Base-by-base conservation (phyloP, 2,888 invertebrate genomes). In the Megamerina dolium region DNA sequence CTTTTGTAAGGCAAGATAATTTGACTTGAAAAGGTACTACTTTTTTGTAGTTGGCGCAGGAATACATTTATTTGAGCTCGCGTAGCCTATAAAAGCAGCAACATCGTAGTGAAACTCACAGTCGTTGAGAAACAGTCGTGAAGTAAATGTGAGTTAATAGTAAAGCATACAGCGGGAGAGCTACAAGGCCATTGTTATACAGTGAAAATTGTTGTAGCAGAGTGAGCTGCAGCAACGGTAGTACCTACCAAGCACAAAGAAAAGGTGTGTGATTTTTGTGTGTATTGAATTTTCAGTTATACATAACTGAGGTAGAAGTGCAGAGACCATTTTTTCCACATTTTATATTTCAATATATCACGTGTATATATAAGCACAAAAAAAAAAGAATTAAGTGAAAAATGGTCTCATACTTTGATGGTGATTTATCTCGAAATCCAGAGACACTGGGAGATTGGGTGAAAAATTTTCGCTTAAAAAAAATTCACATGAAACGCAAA, bases 391-490 rank as follows among this genome's bases (percentile, higher is more conserved):
- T n/a, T n/a, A n/a, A n/a, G n/a, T n/a, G n/a, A n/a, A n/a, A n/a
- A n/a, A n/a, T n/a, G n/a, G n/a, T n/a, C n/a, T n/a, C n/a, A n/a
- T n/a, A n/a, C n/a, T n/a, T n/a, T n/a, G n/a, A n/a, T n/a, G n/a
- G n/a, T n/a, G n/a, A 6, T 23, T 23, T 6, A 8, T 6, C 23
- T 6, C 23, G 10, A 10, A 8, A 23, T 44, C 61, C 61, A 14
- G 60, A 61, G 52, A 68, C 67, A 2, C 51, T 69, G 14, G 55
- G 58, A 21, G 71, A 75, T 58, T 80, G 79, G 79, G 79, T 80
- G 45, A 73, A 68, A 33, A 71, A 73, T 64, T 74, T 79, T 46
- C 76, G 75, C 51, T 58, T 69, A 43, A 80, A 80, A 64, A 77
- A 76, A 60, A 60, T 68, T 10, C 56, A 66, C 59, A 68, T 70